Evolutionary conservation across 2,113 vertebrate genomes (phyloP).

Genomic region (Indicator maculatus): DNA sequence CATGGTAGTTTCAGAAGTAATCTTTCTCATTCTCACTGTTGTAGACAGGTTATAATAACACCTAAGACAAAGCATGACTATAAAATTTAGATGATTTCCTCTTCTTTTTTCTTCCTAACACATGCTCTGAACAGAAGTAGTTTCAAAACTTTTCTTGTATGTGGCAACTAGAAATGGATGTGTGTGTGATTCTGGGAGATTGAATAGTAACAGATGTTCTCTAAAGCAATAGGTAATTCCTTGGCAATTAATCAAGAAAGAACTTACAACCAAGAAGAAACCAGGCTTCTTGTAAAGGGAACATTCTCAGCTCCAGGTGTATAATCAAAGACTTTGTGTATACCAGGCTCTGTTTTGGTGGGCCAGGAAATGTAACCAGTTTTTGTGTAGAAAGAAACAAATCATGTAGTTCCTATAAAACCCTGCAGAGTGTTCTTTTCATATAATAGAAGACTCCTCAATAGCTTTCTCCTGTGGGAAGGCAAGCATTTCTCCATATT

Average conservation of each 20-base stretch:
- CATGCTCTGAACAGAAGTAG: neutral
- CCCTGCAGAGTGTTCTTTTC: neutral
- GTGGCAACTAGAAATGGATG: neutral
- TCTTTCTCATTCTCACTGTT: neutral
- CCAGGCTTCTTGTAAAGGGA: conserved; percentile 56
- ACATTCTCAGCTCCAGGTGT: conserved; percentile 24
- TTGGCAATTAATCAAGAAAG: conserved; percentile 16
- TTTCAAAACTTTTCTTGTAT: neutral
- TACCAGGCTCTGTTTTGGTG: conserved; percentile 9
- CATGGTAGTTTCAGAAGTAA: neutral
- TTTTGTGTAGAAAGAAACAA: conserved; percentile 14
- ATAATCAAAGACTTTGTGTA: conserved; percentile 9
- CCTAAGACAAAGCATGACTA: neutral
- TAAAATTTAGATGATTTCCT: neutral
- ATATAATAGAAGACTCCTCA: neutral
- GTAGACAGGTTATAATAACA: neutral
- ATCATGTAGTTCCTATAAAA: neutral
- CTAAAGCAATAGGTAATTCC: conserved; percentile 43
- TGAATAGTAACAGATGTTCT: conserved; percentile 39
- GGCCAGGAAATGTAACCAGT: conserved; percentile 9
- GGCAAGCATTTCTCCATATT: neutral
- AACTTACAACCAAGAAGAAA: conserved; percentile 23
- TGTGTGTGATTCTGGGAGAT: neutral
- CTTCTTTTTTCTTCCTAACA: neutral
- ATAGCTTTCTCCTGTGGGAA: neutral